A percentile compares a stretch with the other conserved stretches of the same genome.
phyloP scores from a whole-genome alignment of 2,113 vertebrate species.

The Podilymbus podiceps region DNA sequence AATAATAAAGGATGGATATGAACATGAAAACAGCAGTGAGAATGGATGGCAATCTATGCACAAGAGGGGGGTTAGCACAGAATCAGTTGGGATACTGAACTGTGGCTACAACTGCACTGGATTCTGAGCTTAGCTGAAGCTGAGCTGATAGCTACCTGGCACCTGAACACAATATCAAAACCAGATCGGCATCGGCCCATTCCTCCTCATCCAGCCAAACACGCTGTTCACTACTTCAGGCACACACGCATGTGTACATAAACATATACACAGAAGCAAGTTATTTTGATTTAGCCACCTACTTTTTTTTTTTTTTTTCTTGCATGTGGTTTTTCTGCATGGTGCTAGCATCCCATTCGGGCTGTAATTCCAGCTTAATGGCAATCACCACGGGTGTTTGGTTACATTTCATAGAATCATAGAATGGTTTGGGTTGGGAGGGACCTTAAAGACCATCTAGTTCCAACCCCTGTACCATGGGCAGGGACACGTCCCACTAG shows the following conservation, averaged over 20 bases:
- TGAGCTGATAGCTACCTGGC: neutral
- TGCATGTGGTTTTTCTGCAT: neutral
- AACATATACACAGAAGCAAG: neutral
- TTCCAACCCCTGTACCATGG: too few species aligned
- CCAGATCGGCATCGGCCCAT: fast-evolving
- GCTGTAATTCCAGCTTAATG: neutral
- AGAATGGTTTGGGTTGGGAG: too few species aligned
- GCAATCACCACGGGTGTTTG: neutral
- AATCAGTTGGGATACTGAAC: neutral
- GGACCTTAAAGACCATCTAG: too few species aligned
- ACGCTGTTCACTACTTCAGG: neutral
- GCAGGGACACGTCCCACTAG: too few species aligned
- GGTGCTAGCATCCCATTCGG: neutral
- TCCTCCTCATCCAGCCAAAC: neutral
- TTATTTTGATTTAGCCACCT: neutral
- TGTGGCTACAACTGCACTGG: neutral
- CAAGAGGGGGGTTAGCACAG: neutral
- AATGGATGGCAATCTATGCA: neutral
- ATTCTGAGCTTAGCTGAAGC: neutral
- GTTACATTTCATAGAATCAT: neutral
- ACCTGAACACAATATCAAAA: neutral
- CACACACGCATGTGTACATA: neutral
- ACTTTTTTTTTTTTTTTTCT: neutral
- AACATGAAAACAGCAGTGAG: neutral
- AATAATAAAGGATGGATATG: neutral